These are phyloP conservation scores for Plecotus auritus DNA, from an alignment of 2,113 vertebrate species.

Conservation along the genomic window DNA sequence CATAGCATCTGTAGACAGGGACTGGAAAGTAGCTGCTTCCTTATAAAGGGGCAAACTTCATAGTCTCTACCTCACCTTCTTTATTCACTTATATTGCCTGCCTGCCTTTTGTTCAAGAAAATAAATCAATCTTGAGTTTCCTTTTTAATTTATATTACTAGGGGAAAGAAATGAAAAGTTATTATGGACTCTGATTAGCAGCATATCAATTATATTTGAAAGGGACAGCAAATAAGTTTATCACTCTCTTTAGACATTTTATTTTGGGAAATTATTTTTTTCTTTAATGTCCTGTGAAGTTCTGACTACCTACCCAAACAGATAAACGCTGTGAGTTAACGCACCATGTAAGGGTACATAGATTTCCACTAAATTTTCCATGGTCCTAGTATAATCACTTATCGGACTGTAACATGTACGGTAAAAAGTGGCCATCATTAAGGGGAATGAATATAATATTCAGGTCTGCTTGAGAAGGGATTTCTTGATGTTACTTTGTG, in stretches of 20 bases:
- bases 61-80: not conserved
- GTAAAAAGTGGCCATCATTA: not conserved
- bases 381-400: not conserved
- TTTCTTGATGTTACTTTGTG: not conserved
- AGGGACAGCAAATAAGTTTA: conserved; percentile 25
- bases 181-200: conserved; percentile 25
- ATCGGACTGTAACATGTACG: not conserved
- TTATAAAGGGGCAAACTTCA: not conserved
- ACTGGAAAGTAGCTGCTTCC: not conserved
- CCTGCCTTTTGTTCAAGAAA: conserved; percentile 22
- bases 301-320: conserved; percentile 17
- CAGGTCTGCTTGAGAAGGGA: not conserved
- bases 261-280: conserved; percentile 31
- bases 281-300: not conserved
- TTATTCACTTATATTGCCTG: conserved; percentile 3
- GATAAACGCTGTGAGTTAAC: conserved; percentile 1
- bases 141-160: conserved; percentile 46
- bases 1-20: not conserved
- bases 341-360: not conserved
- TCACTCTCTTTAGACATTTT: not conserved
- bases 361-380: conserved; percentile 30
- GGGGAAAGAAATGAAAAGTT: conserved; percentile 50
- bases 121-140: conserved; percentile 46
- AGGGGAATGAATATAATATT: not conserved
- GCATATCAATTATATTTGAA: conserved; percentile 43